phyloP scores from a whole-genome alignment of 2,113 vertebrate species.

The Cyprinus carpio region DNA sequence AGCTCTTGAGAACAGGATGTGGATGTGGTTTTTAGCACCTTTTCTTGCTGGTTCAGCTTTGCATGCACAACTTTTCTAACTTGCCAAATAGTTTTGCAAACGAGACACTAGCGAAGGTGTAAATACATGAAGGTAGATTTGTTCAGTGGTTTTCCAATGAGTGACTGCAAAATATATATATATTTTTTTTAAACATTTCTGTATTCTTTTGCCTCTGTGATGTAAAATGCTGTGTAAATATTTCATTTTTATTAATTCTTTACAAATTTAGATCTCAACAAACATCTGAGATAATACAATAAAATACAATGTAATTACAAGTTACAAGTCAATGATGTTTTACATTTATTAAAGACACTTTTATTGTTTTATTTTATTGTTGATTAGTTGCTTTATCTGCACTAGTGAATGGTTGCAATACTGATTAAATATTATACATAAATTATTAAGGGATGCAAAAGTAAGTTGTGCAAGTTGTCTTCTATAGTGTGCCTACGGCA shows the following conservation, averaged over 20 bases:
- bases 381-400: not conserved
- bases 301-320: not conserved
- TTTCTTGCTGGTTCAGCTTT: not conserved
- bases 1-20: slow-evolving; percentile 1
- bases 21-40: not conserved
- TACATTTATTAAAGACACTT: not conserved
- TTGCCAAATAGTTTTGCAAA: not conserved
- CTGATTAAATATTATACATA: slow-evolving; percentile 4
- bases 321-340: not conserved
- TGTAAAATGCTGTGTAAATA: not conserved
- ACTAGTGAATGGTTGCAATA: not conserved
- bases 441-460: slow-evolving; percentile 9
- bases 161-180: too few relatives aligned
- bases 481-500: not conserved
- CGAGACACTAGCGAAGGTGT: not conserved
- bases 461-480: not conserved
- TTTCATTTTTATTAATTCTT: not conserved
- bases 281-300: slow-evolving; percentile 1
- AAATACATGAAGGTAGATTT: not conserved
- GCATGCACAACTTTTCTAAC: not conserved
- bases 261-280: not conserved
- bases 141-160: not conserved
- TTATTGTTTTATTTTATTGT: slow-evolving; percentile 1
- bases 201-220: not conserved
- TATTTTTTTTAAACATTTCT: not conserved